phyloP scores from a whole-genome alignment of 2,888 invertebrate genomes.

The Acrocera orbiculus region DNA sequence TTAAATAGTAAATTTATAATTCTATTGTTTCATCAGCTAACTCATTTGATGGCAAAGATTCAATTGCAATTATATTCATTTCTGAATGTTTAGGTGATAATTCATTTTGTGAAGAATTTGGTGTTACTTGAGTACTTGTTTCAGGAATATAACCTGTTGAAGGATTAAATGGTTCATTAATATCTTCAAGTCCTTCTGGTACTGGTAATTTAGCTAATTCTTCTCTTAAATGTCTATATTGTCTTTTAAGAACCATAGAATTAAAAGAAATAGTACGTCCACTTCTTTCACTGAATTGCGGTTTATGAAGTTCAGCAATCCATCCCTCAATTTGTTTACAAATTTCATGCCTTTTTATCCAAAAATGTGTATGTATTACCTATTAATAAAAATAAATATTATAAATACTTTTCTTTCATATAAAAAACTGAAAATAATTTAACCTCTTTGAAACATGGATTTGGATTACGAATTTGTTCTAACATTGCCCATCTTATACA shows the following conservation, averaged over 20 bases:
- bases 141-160: no score
- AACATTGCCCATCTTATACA: conserved; percentile 94
- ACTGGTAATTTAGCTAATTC: conserved; percentile 69
- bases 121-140: no score
- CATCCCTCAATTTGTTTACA: conserved; percentile 75
- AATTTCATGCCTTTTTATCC: conserved; percentile 83
- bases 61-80: no score
- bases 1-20: no score
- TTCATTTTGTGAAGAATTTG: no score
- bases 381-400: conserved; percentile 22
- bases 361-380: conserved; percentile 87
- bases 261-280: conserved; percentile 61
- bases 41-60: no score
- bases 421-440: conserved; percentile 11
- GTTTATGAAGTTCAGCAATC: conserved; percentile 73
- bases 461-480: conserved; percentile 77
- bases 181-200: conserved; percentile 55
- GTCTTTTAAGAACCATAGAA: conserved; percentile 58
- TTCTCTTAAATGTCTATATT: conserved; percentile 68
- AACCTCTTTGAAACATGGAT: conserved; percentile 80
- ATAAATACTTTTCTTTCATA: not conserved
- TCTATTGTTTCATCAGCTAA: no score
- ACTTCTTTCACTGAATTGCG: conserved; percentile 55
- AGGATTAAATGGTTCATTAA: conserved; percentile 41
- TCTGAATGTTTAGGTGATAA: no score